Base-by-base conservation (phyloP, 1,140 invertebrate genomes). In the Drosophila sturtevanti region DNA sequence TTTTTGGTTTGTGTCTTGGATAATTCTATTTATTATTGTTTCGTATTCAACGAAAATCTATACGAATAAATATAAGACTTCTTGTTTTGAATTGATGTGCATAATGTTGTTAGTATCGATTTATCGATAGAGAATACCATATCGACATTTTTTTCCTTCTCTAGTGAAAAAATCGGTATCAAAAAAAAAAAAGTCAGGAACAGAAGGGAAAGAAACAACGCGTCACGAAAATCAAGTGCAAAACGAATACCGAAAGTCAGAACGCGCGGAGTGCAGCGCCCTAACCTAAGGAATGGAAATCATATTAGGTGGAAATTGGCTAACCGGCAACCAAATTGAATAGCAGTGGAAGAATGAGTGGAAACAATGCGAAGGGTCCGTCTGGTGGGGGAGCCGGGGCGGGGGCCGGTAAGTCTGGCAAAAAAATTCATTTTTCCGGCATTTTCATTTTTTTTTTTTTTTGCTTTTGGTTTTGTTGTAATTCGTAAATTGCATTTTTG, bases 261-360 rank as follows among this genome's bases (percentile, higher is more conserved):
- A 31, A 31, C 27, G 27, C 27, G 27, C 27, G 27, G 27, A 31
- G 27, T 31, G 27, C 27, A 31, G 27, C 27, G 27, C 27, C 27
- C 5, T 4, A 31, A 3, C 27, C 27, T 31, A 31, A 31, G 27
- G 27, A 31, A 31, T 31, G 27, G 27, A 31, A 31, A 31, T 31
- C 4, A 31, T 31, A 31, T 6, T 6, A 31, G 27, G 5, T 6
- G 27, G 1, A 31, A 31, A 7, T 6, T 0, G 6, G 27, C 5
- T 31, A 31, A 31, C 27, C 6, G 6, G 27, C 1, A 7, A 31
- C 6, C 27, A 31, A 31, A 4, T 31, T 7, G 6, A 31, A 31
- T 31, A 31, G 27, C 27, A 6, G 5, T 31, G 27, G 7, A 6
- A 31, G 27, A 62, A 62, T 62, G 60, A 62, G 60, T 41, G 60